Conservation (phyloP, 2,888 invertebrate species). For the Mylabris sibirica region DNA sequence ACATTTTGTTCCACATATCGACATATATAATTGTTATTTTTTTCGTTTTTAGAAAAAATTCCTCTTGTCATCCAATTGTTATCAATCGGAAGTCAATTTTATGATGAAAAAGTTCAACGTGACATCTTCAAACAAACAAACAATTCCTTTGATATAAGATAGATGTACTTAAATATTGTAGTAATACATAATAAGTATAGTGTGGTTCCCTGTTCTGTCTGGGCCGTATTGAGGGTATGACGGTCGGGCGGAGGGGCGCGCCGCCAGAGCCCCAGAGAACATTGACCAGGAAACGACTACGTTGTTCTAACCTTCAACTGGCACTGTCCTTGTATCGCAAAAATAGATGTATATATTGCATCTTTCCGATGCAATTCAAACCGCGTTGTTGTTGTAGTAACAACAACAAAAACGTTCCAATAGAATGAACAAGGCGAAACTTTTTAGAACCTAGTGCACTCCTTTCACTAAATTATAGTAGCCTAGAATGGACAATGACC, state of each 20-base stretch:
- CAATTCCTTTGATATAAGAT: not conserved
- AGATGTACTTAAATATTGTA: not conserved
- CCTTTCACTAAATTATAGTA: slow-evolving; percentile 17
- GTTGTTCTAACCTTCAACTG: slow-evolving; percentile 50
- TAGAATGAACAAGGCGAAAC: not conserved
- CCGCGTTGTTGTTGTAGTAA: not conserved
- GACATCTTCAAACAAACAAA: not conserved
- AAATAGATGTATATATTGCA: slow-evolving; percentile 46
- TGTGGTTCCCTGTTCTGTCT: slow-evolving; percentile 9
- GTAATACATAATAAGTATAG: slow-evolving; percentile 9
- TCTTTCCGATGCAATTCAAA: not conserved
- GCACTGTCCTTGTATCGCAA: slow-evolving; percentile 50
- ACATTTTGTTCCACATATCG: too few species aligned
- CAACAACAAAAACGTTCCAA: slow-evolving; percentile 15
- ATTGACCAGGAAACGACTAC: slow-evolving; percentile 53
- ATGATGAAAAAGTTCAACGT: not conserved
- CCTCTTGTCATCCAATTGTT: too few species aligned
- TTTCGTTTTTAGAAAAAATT: too few species aligned
- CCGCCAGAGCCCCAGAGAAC: slow-evolving; percentile 46
- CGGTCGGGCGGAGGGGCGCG: slow-evolving; percentile 37
- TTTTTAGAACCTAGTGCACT: slow-evolving; percentile 19
- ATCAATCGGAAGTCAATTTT: not conserved
- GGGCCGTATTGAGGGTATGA: not conserved
- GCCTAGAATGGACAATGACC: slow-evolving; percentile 8
- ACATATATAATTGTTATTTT: too few species aligned